phyloP scores from a whole-genome alignment of 2,113 vertebrate genomes.

The Gorsachius goisagi region DNA sequence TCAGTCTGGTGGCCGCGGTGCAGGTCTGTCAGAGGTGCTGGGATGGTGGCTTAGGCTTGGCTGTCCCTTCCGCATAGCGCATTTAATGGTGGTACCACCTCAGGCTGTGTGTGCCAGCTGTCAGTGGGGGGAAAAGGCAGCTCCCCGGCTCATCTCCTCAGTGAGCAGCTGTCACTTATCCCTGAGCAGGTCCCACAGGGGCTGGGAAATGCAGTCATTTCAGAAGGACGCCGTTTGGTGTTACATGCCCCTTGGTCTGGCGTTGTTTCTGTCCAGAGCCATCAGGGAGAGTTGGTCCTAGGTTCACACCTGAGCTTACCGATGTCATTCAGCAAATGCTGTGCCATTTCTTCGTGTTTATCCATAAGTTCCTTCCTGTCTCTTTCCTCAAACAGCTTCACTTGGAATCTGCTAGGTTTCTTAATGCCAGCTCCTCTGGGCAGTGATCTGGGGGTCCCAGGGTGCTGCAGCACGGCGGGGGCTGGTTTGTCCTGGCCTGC shows the following conservation, averaged over 20 bases:
- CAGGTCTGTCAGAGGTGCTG: background rate
- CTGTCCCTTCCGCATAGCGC: rapidly evolving
- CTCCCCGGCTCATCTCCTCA: background rate
- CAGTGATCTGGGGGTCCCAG: rapidly evolving
- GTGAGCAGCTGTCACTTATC: background rate
- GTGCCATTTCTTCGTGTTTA: background rate
- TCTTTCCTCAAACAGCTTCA: background rate
- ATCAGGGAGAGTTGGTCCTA: rapidly evolving
- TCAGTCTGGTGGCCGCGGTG: background rate
- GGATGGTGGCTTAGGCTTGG: rapidly evolving
- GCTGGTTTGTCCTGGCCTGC: background rate
- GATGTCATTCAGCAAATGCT: background rate
- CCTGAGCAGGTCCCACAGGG: background rate
- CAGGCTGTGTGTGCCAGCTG: rapidly evolving
- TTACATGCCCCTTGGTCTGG: rapidly evolving
- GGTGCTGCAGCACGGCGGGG: rapidly evolving
- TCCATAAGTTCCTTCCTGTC: background rate
- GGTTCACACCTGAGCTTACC: background rate
- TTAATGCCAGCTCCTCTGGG: background rate
- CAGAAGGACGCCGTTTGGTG: rapidly evolving
- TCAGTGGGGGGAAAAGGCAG: background rate
- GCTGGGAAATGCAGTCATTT: rapidly evolving
- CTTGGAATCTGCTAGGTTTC: background rate
- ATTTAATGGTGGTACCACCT: background rate
- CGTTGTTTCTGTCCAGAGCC: background rate